phyloP scores from a whole-genome alignment of 37 sponge, comb jelly and placozoan genomes.

The Mnemiopsis leidyi region DNA sequence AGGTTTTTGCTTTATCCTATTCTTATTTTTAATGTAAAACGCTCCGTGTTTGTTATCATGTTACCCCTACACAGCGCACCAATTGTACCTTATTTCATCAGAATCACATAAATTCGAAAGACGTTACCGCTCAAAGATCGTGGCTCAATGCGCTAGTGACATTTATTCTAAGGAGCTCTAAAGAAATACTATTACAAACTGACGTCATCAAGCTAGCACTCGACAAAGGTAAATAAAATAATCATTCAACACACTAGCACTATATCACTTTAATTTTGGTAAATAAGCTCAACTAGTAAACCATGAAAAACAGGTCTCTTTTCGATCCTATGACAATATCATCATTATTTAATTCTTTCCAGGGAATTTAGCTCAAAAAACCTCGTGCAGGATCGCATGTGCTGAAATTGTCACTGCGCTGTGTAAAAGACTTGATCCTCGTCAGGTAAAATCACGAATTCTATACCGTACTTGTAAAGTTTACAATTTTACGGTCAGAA shows the following conservation, averaged over 20 bases:
- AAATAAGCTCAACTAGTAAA: too few species aligned
- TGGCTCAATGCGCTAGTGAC: conserved; percentile 26
- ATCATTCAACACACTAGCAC: too few species aligned
- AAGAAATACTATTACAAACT: background rate
- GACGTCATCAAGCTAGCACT: background rate
- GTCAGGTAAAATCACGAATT: conserved; percentile 10
- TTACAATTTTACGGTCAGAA: background rate
- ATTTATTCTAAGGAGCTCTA: background rate
- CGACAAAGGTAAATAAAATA: conserved; percentile 44
- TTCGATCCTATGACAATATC: too few species aligned
- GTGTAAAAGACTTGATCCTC: background rate
- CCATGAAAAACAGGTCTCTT: too few species aligned
- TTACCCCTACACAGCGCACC: too few species aligned
- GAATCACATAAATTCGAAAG: background rate
- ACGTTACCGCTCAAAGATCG: background rate
- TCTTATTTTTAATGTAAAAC: too few species aligned
- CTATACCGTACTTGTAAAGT: background rate
- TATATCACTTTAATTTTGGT: too few species aligned
- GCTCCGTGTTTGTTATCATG: too few species aligned
- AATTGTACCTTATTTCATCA: too few species aligned
- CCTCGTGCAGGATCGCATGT: conserved; percentile 34
- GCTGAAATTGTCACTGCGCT: background rate
- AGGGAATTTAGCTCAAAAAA: conserved; percentile 40
- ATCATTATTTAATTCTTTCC: too few species aligned
- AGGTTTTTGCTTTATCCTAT: too few species aligned